phyloP scores from a whole-genome alignment of 1,140 invertebrate genomes.

The Dendrolimus punctatus region DNA sequence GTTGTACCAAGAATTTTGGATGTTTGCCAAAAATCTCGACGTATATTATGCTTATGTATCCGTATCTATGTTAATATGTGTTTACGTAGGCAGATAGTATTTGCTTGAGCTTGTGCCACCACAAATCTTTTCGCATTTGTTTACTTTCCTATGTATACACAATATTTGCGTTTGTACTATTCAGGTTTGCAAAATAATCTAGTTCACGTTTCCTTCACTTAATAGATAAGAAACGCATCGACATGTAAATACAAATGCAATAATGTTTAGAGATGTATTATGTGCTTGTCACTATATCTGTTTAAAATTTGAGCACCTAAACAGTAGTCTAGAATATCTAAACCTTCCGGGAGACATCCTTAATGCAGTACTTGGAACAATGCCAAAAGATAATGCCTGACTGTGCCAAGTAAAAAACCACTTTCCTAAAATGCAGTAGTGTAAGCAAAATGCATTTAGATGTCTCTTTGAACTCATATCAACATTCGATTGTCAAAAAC shows the following conservation, averaged over 20 bases:
- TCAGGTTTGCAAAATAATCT: too few relatives aligned
- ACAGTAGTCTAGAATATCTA: not conserved
- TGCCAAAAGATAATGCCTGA: slow-evolving; percentile 51
- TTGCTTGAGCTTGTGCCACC: slow-evolving; percentile 20
- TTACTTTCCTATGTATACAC: slow-evolving; percentile 4
- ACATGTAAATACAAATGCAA: too few relatives aligned
- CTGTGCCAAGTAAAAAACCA: slow-evolving; percentile 38
- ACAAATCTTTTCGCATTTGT: slow-evolving; percentile 23
- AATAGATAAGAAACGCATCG: too few relatives aligned
- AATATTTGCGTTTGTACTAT: too few relatives aligned
- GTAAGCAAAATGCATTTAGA: slow-evolving; percentile 17
- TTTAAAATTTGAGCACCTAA: too few relatives aligned
- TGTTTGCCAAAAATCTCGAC: slow-evolving; percentile 28
- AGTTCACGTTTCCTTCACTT: too few relatives aligned
- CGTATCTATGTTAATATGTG: slow-evolving; percentile 7
- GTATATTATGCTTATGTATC: slow-evolving; percentile 16
- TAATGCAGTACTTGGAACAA: slow-evolving; percentile 34
- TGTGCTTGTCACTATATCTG: too few relatives aligned
- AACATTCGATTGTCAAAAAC: too few relatives aligned
- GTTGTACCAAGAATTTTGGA: slow-evolving; percentile 19
- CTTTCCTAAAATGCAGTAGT: slow-evolving; percentile 22
- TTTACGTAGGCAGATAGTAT: slow-evolving; percentile 17
- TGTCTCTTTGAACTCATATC: slow-evolving; percentile 5
- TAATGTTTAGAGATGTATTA: too few relatives aligned
- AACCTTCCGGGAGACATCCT: slow-evolving; percentile 10